A percentile compares a stretch with the other conserved stretches of the same genome.
Evolutionary conservation across 2,797 vertebrate species (phyloP).

Genomic region (Peromyscus attwateri): DNA sequence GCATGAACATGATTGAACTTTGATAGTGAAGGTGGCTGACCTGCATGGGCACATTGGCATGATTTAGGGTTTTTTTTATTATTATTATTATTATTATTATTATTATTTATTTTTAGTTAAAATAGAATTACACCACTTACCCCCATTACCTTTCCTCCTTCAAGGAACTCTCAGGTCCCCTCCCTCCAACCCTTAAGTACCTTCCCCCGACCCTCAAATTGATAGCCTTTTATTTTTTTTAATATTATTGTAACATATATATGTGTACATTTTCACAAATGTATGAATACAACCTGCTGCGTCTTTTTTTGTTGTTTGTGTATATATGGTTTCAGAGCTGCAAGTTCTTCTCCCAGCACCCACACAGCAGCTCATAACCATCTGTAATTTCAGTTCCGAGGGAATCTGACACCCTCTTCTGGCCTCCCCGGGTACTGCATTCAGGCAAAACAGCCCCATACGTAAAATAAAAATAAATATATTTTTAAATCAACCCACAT

Average conservation of each 20-base stretch:
- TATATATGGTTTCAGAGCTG: not conserved
- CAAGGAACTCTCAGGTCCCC: not conserved
- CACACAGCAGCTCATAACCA: not conserved
- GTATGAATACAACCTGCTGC: not conserved
- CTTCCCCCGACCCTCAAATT: not conserved
- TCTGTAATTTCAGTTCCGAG: not conserved
- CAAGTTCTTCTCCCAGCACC: not conserved
- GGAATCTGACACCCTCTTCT: not conserved
- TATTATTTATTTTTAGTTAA: not conserved
- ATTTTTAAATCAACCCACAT: not conserved
- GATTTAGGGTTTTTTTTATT: not conserved
- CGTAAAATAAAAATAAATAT: not conserved
- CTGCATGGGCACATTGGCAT: not conserved
- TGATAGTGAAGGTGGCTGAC: not conserved
- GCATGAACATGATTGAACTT: not conserved
- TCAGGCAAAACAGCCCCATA: not conserved
- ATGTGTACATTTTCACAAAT: not conserved
- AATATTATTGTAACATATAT: not conserved
- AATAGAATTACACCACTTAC: not conserved
- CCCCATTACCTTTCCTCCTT: not conserved
- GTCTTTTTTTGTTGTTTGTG: not conserved
- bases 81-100: not conserved
- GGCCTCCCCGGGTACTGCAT: not conserved
- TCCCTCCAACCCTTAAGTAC: not conserved
- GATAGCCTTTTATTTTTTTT: not conserved